A percentile compares a stretch with the other conserved stretches of the same genome.
Evolutionary conservation across 2,113 vertebrate genomes (phyloP).

Genomic region (Mormoops blainvillei): DNA sequence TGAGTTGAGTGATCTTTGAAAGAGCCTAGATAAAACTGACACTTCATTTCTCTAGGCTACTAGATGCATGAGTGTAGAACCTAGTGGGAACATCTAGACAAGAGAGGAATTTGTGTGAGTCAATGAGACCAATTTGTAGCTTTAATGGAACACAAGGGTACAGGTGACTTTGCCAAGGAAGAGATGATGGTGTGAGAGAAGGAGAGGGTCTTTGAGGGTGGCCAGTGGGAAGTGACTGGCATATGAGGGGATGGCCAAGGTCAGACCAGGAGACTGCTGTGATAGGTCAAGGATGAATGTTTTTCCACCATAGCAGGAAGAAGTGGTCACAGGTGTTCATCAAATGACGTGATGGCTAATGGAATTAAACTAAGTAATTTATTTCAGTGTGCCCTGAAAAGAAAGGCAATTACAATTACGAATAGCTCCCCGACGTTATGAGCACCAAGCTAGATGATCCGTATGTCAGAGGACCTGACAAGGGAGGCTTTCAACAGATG

Average conservation of each 20-base stretch:
- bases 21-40: neutral
- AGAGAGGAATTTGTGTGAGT: no score
- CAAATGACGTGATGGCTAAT: neutral
- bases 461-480: neutral
- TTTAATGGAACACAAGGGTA: neutral
- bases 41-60: neutral
- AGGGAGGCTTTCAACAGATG: neutral
- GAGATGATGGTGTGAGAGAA: neutral
- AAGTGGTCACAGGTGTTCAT: neutral
- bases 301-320: neutral
- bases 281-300: no score
- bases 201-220: neutral
- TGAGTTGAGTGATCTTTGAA: neutral
- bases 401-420: neutral
- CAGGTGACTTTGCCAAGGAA: neutral
- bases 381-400: neutral
- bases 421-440: neutral
- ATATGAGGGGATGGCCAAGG: neutral
- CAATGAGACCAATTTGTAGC: neutral
- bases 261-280: neutral
- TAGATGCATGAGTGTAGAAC: rapidly evolving
- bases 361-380: neutral
- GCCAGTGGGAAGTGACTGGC: no score
- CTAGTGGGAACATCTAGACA: neutral
- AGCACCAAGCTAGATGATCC: neutral